Conservation (phyloP, 2,113 vertebrate genomes). For the Sinocyclocheilus grahami region DNA sequence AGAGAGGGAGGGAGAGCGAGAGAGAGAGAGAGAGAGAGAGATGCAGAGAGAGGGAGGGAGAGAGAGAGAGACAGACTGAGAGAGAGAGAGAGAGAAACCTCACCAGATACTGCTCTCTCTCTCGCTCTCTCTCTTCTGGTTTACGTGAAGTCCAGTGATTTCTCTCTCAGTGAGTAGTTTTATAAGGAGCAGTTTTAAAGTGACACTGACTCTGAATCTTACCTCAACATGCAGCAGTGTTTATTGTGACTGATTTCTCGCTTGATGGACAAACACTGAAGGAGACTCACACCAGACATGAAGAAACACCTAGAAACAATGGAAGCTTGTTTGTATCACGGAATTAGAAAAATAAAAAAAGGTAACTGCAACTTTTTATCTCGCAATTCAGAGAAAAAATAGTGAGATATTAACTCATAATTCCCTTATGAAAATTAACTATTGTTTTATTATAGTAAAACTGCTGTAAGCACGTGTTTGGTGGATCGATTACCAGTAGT, state of each 20-base stretch:
- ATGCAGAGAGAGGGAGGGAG: no score
- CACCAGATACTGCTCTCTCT: constrained; percentile 65
- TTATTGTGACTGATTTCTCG: neutral
- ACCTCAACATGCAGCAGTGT: neutral
- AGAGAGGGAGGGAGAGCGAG: neutral
- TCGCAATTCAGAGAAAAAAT: no score
- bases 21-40: neutral
- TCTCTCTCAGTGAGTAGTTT: neutral
- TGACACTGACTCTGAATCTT: neutral
- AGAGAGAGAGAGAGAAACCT: neutral
- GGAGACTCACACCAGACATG: no score
- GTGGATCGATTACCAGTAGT: no score
- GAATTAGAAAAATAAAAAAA: no score
- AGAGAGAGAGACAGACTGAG: neutral
- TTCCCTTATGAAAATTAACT: no score
- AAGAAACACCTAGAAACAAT: no score
- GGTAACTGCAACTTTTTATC: no score
- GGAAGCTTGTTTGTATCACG: no score
- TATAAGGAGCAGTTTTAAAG: neutral
- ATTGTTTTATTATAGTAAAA: no score
- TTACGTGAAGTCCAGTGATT: neutral
- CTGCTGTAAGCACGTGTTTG: no score
- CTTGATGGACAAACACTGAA: neutral
- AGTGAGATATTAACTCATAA: no score
- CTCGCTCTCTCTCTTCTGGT: constrained; percentile 62